Conservation (phyloP, 2,113 vertebrate genomes). For the Xenus cinereus region DNA sequence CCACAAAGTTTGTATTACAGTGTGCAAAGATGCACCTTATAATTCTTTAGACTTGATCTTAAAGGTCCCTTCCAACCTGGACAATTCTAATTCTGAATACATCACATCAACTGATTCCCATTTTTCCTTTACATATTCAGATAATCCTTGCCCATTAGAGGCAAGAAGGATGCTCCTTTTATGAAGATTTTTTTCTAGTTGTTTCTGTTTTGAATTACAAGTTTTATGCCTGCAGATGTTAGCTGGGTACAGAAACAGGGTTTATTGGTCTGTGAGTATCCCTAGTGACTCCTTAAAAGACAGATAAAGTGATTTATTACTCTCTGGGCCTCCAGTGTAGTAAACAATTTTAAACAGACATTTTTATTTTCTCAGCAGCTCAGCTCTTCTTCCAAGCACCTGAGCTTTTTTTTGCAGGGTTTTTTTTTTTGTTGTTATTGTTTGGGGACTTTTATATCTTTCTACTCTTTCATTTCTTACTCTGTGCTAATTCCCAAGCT, state of each 20-base stretch:
- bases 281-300: neutral
- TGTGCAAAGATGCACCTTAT: neutral
- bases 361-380: neutral
- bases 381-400: neutral
- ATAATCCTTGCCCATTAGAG: neutral
- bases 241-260: neutral
- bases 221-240: neutral
- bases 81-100: neutral
- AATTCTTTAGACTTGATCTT: neutral
- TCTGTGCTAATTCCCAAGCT: neutral
- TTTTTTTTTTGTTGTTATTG: neutral
- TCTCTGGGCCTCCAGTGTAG: neutral
- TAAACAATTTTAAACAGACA: neutral
- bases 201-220: neutral
- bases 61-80: neutral
- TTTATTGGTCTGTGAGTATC: neutral
- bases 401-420: neutral
- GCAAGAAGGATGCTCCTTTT: neutral
- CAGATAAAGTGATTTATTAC: neutral
- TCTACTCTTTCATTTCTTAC: neutral
- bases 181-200: neutral
- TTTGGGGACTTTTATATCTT: neutral
- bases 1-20: neutral
- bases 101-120: neutral
- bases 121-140: neutral